Percentiles rank a stretch among this genome's conserved stretches.
Conservation (phyloP, 2,888 invertebrate species). For the Atethmia centrago region DNA sequence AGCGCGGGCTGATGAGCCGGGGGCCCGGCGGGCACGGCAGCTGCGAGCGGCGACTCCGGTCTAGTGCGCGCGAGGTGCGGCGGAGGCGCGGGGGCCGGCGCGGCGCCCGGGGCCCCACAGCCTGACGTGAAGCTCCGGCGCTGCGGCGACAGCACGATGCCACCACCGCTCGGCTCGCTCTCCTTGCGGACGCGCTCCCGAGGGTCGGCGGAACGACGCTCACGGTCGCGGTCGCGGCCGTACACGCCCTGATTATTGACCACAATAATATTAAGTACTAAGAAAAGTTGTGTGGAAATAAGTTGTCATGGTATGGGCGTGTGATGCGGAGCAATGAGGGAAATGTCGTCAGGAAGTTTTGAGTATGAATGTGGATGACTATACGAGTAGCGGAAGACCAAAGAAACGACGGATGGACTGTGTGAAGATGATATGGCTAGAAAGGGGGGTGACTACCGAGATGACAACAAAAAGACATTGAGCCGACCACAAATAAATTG, state of each 20-base stretch:
- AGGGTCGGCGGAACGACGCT: conserved; percentile 92
- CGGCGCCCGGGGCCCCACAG: conserved; percentile 93
- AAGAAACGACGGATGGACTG: too few species aligned
- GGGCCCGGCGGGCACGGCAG: conserved; percentile 69
- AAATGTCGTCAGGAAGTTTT: too few species aligned
- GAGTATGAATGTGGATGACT: too few species aligned
- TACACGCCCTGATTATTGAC: conserved; percentile 74
- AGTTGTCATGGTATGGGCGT: too few species aligned
- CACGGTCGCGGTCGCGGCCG: conserved; percentile 79
- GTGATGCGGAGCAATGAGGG: too few species aligned
- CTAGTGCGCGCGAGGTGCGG: conserved; percentile 91
- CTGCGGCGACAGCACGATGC: conserved; percentile 96
- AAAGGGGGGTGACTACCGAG: too few species aligned
- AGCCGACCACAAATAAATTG: too few species aligned
- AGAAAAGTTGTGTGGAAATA: too few species aligned
- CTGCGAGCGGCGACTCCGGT: conserved; percentile 81
- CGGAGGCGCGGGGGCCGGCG: conserved; percentile 73
- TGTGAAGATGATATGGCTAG: too few species aligned
- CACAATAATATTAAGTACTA: neutral
- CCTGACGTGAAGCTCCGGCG: conserved; percentile 96
- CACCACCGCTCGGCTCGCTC: conserved; percentile 91
- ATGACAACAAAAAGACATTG: too few species aligned
- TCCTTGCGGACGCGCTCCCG: conserved; percentile 95
- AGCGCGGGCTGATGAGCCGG: conserved; percentile 64
- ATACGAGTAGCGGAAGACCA: too few species aligned